Evolutionary conservation across 2,113 vertebrate species (phyloP).

Genomic region (Motacilla alba): DNA sequence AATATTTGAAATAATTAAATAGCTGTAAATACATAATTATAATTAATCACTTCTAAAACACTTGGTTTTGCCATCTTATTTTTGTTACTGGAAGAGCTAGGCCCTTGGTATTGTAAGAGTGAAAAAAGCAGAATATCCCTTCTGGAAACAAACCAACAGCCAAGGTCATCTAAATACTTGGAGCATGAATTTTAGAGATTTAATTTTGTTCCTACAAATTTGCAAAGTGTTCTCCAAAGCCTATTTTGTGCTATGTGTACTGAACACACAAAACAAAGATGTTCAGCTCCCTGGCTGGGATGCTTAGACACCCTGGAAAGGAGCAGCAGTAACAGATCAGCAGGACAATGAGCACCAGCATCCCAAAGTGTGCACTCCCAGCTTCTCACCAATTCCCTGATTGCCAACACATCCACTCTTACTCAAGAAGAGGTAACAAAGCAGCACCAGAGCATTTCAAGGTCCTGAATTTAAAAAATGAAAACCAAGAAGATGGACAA

Average conservation of each 20-base stretch:
- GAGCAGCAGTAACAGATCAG: background rate
- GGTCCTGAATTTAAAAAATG: background rate
- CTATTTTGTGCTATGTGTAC: background rate
- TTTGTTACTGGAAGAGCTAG: background rate
- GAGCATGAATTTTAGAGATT: background rate
- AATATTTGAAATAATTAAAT: background rate
- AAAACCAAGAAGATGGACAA: background rate
- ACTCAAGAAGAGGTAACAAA: background rate
- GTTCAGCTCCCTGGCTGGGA: background rate
- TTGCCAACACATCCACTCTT: background rate
- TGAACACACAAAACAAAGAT: background rate
- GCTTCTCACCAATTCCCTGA: background rate
- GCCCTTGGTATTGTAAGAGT: background rate
- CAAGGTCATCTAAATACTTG: background rate
- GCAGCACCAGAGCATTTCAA: background rate
- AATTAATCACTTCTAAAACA: background rate
- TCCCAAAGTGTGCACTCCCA: background rate
- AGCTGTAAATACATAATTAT: background rate
- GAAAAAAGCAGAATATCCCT: background rate
- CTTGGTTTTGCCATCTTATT: background rate
- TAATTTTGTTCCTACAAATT: background rate
- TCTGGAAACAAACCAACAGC: background rate
- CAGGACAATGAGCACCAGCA: background rate
- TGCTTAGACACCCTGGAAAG: background rate
- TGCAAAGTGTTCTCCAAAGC: background rate